Evolutionary conservation across 2,888 invertebrate species (phyloP), one percentile per base, ranked within the genome.

Genomic region (Trilocha varians): DNA sequence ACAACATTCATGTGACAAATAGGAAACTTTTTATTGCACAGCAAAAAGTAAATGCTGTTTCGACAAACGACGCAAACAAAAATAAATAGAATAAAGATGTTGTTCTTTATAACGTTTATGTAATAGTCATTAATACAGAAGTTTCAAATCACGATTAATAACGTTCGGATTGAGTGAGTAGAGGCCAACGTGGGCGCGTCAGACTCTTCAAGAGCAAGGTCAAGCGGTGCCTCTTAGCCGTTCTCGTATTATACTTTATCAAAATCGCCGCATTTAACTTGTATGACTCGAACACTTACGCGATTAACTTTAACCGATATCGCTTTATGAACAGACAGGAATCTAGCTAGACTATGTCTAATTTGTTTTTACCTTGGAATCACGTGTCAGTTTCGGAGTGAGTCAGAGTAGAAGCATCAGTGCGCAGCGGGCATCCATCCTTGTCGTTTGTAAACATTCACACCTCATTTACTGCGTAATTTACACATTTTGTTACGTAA

Each of bases 181-280:
- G 65, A 66, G 75, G 75, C 74, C 71, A 60, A 53, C 46, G 72
- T 78, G 74, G 80, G 82, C 76, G 77, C 62, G 70, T 56, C 66
- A 62, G 70, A 73, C 65, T 76, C 70, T 59, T 61, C 71, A 75
- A 75, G 76, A 73, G 72, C 79, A 82, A 80, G 82, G 80, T 78
- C 77, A 59, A 48, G 47, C 35, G 53, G 54, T 48, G 49, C 45
- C 52, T 51, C 48, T 40, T 46, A 50, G 46, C 50, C 44, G 44
- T 42, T 40, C 46, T 46, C 47, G 46, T 46, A 46, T 38, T 47
- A 38, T 16, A 42, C 17, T 44, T 45, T 46, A 39, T 47, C 46
- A 44, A 48, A 47, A 52, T 50, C 50, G 50, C 49, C 52, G 58
- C 48, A 44, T 54, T 44, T 16, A 32, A 41, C 36, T 46, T 44